Base-by-base conservation (phyloP, 2,888 invertebrate species). In the Ophonus ardosiacus region DNA sequence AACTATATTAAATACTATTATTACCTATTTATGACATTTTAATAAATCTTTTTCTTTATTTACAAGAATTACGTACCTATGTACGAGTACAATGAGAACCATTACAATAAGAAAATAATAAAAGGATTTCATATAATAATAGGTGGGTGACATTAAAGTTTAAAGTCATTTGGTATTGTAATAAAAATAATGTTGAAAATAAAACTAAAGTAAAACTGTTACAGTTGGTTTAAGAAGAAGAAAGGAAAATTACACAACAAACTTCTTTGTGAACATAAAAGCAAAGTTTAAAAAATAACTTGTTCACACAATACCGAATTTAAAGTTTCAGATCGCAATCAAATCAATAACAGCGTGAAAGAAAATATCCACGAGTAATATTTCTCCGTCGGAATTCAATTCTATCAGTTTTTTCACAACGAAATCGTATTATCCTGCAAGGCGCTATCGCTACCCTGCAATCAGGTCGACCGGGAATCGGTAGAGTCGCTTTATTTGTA, bases 271-370 rank as follows among this genome's bases (percentile, higher is more conserved):
- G 68, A 38, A 68, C 38, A 38, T 68, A 68, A 68, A 68, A 68
- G 68, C 68, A 68, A 68, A 68, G 68, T 68, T 68, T 68, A 68
- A 68, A 68, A 68, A 68, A 68, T 68, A 68, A 68, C 38, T 68
- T 68, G 68, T 40, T 38, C 68, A 68, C 68, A 68, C 68, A 68
- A 68, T 38, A 68, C 68, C 38, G 13, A 38, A 38, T 68, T 68
- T n/a, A 68, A 68, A 68, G 68, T 68, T 68, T 63, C 18, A 63
- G 68, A 68, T 63, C 63, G 24, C 38, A 40, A 68, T 68, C 38
- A 68, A 68, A 68, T 68, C 68, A 68, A 68, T 68, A 68, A 68
- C 38, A 68, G 38, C 38, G 31, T 68, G 31, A 68, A 68, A 38
- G 68, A 38, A 68, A 68, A 68, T 38, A 38, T 21, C 21, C 13